Evolutionary conservation across 2,888 invertebrate genomes (phyloP).

Genomic region (Philereme transversata): DNA sequence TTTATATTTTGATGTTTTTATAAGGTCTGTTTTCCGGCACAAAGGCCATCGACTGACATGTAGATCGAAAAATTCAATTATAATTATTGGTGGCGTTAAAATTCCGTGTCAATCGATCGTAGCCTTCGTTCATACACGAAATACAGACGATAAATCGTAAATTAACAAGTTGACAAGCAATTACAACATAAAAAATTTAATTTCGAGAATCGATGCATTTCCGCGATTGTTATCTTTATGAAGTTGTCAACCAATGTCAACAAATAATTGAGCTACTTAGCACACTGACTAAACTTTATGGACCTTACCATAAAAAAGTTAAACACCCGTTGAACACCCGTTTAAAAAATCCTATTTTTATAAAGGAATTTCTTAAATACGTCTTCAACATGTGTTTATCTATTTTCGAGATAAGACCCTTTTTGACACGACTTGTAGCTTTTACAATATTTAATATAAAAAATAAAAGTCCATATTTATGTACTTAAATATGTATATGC

Average conservation of each 20-base stretch:
- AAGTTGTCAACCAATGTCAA: not conserved
- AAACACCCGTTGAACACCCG: too few species aligned
- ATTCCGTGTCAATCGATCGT: constrained; percentile 15
- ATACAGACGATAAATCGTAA: constrained; percentile 16
- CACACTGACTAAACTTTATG: too few species aligned
- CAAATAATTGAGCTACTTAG: too few species aligned
- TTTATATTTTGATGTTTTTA: constrained; percentile 17
- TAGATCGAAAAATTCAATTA: constrained; percentile 20
- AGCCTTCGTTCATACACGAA: constrained; percentile 12
- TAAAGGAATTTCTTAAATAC: too few species aligned
- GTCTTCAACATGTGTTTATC: too few species aligned
- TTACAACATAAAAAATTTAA: constrained; percentile 11
- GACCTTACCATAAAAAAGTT: too few species aligned
- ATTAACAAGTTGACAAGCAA: constrained; percentile 20
- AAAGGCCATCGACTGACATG: constrained; percentile 27
- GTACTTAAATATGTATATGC: too few species aligned
- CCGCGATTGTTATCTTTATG: constrained; percentile 7
- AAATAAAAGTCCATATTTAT: too few species aligned
- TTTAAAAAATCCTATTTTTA: too few species aligned
- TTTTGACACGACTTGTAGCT: too few species aligned
- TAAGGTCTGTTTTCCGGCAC: constrained; percentile 24
- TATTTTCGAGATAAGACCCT: too few species aligned
- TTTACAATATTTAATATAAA: too few species aligned
- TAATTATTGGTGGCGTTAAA: constrained; percentile 22
- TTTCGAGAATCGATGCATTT: constrained; percentile 1